Evolutionary conservation across 2,888 invertebrate genomes (phyloP).

Genomic region (Plebejus melissa): DNA sequence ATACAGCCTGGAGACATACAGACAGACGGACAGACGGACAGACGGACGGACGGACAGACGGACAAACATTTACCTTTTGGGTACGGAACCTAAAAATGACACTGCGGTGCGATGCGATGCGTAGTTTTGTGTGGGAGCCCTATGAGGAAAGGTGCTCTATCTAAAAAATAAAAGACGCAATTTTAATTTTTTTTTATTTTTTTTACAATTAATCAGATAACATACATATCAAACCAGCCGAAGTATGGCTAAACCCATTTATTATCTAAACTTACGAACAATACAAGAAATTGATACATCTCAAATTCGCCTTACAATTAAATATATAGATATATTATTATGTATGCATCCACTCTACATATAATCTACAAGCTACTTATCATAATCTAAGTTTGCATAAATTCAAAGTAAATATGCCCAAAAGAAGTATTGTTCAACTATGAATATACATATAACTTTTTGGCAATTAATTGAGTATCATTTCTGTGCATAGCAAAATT

Average conservation of each 20-base stretch:
- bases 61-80: too few species aligned
- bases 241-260: constrained; percentile 79
- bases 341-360: constrained; percentile 78
- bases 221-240: constrained; percentile 80
- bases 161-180: constrained; percentile 65
- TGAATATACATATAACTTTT: constrained; percentile 79
- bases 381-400: constrained; percentile 78
- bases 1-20: too few species aligned
- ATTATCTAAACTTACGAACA: constrained; percentile 79
- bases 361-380: constrained; percentile 78
- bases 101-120: too few species aligned
- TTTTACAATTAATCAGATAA: constrained; percentile 79
- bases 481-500: constrained; percentile 80
- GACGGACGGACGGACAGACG: too few species aligned
- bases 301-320: constrained; percentile 76
- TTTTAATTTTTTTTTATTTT: constrained; percentile 68
- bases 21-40: too few species aligned
- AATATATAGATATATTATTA: constrained; percentile 76
- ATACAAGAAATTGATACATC: constrained; percentile 79
- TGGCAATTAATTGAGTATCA: constrained; percentile 81
- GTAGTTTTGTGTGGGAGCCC: too few species aligned
- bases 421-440: constrained; percentile 79
- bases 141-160: constrained; percentile 32
- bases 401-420: constrained; percentile 80
- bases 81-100: too few species aligned